Evolutionary conservation across 2,888 invertebrate genomes (phyloP), one percentile per base, ranked within the genome.

Genomic region (Spilarctia lutea): DNA sequence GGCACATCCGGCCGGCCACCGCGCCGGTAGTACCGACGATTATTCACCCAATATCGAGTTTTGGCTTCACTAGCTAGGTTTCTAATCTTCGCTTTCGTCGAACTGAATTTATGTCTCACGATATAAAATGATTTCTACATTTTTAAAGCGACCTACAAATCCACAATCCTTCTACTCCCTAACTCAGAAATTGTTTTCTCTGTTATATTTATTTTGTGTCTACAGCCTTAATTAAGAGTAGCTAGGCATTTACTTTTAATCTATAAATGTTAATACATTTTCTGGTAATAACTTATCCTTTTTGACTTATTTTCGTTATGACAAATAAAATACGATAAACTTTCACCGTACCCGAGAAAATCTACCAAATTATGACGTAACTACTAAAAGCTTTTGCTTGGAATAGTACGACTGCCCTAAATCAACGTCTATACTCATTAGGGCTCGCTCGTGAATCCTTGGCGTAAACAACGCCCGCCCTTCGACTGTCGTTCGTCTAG

Each of bases 1-100:
- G 92, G 91, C 91, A 87, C 92, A 93, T 95, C 96, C 95, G 95
- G 94, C 88, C 90, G 91, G 88, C 91, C 89, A 93, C 94, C 94
- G 92, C 93, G 91, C 95, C 96, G 96, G 96, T 94, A 95, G 95
- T 94, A 93, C 92, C 91, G 91, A 94, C 96, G 93, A 95, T 96
- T 95, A 96, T 95, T 96, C 95, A 96, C 92, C 94, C 94, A 95
- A 95, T 95, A 96, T 96, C 96, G 95, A 95, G 94, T 95, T 95
- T 94, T 94, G 94, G 94, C 94, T 94, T 93, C 93, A 95, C 94
- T 94, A 92, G 93, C 93, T 93, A 91, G 89, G 89, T 85, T 90
- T 88, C 94, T 94, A 94, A 94, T 95, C 95, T 95, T 95, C 90
- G 93, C 91, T 93, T 93, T 93, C 92, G 91, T 90, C 92, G 91